phyloP scores from a whole-genome alignment of 2,888 invertebrate genomes.

The Harpalus rufipes region DNA sequence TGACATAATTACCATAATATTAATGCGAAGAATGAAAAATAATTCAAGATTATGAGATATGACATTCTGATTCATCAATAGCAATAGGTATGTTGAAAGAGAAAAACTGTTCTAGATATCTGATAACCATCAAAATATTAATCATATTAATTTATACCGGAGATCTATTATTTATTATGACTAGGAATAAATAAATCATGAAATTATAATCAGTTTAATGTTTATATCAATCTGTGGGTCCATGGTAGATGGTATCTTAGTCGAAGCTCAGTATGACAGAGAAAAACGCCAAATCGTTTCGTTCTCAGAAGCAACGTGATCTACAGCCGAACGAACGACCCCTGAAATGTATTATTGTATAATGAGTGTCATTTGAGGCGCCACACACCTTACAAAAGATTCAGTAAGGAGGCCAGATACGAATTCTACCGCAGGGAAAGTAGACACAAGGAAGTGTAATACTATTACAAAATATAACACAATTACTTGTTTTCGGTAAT shows the following conservation, averaged over 20 bases:
- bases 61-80: constrained; percentile 1
- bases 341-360: constrained; percentile 74
- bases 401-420: constrained; percentile 69
- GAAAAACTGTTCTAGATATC: constrained; percentile 35
- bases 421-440: constrained; percentile 72
- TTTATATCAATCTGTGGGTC: constrained; percentile 34
- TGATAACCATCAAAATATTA: constrained; percentile 46
- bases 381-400: constrained; percentile 67
- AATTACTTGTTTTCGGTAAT: too few species aligned
- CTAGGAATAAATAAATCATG: constrained; percentile 39
- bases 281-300: constrained; percentile 48
- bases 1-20: constrained; percentile 3
- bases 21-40: neutral
- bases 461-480: too few species aligned
- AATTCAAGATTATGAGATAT: constrained; percentile 21
- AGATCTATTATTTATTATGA: constrained; percentile 4
- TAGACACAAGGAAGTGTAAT: neutral
- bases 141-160: constrained; percentile 47
- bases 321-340: constrained; percentile 75
- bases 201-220: constrained; percentile 32
- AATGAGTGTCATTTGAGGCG: constrained; percentile 70
- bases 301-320: constrained; percentile 75
- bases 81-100: neutral
- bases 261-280: constrained; percentile 6
- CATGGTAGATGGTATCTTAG: constrained; percentile 39